Percentiles rank a stretch among this genome's conserved stretches.
Conservation (phyloP, 2,888 invertebrate genomes). For the Creontiades dilutus region DNA sequence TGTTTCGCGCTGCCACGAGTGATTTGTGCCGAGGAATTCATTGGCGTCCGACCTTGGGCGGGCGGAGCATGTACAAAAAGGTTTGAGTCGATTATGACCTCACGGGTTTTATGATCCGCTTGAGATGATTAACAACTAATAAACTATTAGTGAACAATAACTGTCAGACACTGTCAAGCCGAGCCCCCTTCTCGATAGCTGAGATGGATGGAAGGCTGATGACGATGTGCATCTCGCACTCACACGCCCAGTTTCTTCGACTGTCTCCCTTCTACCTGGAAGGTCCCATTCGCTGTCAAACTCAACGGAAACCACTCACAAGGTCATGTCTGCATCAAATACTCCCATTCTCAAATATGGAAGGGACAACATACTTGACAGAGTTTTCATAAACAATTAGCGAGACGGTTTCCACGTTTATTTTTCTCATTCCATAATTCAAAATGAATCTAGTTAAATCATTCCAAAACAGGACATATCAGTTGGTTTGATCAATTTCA, state of each 20-base stretch:
- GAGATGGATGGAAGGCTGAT: constrained; percentile 49
- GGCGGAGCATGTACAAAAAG: neutral
- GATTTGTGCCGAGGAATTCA: neutral
- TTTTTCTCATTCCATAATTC: too few species aligned
- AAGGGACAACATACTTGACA: too few species aligned
- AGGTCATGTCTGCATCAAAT: neutral
- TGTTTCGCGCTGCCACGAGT: neutral
- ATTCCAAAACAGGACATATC: too few species aligned
- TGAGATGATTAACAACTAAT: constrained; percentile 57
- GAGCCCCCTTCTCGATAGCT: constrained; percentile 19
- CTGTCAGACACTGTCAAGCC: constrained; percentile 45
- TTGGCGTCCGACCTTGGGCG: neutral
- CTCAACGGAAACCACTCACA: neutral
- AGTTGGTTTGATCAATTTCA: too few species aligned
- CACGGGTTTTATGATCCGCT: constrained; percentile 32
- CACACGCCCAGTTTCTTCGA: constrained; percentile 46
- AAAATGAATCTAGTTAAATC: too few species aligned
- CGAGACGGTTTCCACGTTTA: too few species aligned
- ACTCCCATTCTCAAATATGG: too few species aligned
- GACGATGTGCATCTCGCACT: constrained; percentile 38
- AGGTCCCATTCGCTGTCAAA: neutral
- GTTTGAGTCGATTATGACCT: constrained; percentile 23
- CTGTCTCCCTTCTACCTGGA: constrained; percentile 34
- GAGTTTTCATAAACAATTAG: too few species aligned
- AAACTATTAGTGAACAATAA: constrained; percentile 61